Percentiles rank a stretch among this genome's conserved stretches.
These are phyloP conservation scores for Forficula auricularia DNA, from an alignment of 1,140 invertebrate species.

Conservation along the genomic window DNA sequence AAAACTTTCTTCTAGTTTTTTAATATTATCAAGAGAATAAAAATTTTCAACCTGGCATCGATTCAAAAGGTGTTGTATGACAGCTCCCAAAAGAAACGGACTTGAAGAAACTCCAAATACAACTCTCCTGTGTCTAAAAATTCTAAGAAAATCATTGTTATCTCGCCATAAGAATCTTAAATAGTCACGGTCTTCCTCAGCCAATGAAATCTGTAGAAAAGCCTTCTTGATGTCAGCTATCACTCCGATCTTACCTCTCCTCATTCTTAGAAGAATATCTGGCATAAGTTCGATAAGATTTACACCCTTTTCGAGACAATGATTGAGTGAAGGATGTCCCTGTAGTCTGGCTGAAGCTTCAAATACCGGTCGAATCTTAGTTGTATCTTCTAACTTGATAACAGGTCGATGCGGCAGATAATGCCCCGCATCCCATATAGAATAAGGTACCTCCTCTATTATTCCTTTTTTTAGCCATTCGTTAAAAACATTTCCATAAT, in stretches of 20 bases:
- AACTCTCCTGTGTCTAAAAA: slow-evolving; percentile 17
- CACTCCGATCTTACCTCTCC: slow-evolving; percentile 20
- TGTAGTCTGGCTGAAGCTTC: slow-evolving; percentile 14
- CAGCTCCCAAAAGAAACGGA: slow-evolving; percentile 10
- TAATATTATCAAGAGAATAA: slow-evolving; percentile 6
- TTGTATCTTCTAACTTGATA: slow-evolving; percentile 19
- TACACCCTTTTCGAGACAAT: slow-evolving; percentile 23
- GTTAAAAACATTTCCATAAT: slow-evolving; percentile 20
- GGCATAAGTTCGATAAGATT: slow-evolving; percentile 26
- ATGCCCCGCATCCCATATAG: slow-evolving; percentile 12
- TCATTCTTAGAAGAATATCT: slow-evolving; percentile 21
- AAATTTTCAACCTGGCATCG: slow-evolving; percentile 5
- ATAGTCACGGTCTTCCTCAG: slow-evolving; percentile 17
- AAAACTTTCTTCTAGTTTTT: slow-evolving; percentile 11
- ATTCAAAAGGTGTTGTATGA: slow-evolving; percentile 6
- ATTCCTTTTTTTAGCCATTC: slow-evolving; percentile 18
- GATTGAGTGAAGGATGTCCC: slow-evolving; percentile 20
- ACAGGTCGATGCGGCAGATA: slow-evolving; percentile 21
- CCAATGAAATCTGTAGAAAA: slow-evolving; percentile 23
- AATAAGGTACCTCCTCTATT: slow-evolving; percentile 17
- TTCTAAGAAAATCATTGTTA: slow-evolving; percentile 9
- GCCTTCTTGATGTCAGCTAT: slow-evolving; percentile 25
- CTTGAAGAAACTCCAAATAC: slow-evolving; percentile 12
- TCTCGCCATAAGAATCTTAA: slow-evolving; percentile 22
- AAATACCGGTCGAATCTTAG: slow-evolving; percentile 15